These are phyloP conservation scores for Cyphomyrus plagiostoma DNA, from an alignment of 2,113 vertebrate species.

Conservation along the genomic window DNA sequence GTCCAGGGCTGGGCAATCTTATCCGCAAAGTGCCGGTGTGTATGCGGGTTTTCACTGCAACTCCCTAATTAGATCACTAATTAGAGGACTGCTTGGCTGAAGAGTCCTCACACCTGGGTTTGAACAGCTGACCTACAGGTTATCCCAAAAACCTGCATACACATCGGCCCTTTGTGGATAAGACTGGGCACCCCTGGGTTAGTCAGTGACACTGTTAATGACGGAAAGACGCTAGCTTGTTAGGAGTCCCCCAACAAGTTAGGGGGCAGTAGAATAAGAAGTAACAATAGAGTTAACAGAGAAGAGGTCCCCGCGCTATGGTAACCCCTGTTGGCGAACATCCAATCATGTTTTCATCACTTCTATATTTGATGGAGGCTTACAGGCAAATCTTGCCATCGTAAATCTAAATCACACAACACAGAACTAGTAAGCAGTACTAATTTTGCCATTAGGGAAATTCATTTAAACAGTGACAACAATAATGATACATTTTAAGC, in stretches of 20 bases:
- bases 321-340: background rate
- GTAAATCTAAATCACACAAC: background rate
- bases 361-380: background rate
- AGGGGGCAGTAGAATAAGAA: background rate
- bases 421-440: background rate
- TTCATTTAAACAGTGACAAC: background rate
- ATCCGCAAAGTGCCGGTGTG: too few relatives aligned
- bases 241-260: background rate
- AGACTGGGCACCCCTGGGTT: too few relatives aligned
- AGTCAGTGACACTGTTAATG: background rate
- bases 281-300: background rate
- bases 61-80: too few relatives aligned
- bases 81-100: too few relatives aligned
- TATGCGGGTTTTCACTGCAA: too few relatives aligned
- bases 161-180: too few relatives aligned
- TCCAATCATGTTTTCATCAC: background rate
- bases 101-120: too few relatives aligned
- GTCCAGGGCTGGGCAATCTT: too few relatives aligned
- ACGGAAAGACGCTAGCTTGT: background rate
- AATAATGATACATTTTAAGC: background rate
- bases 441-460: background rate
- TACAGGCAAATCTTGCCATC: background rate
- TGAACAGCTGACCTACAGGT: too few relatives aligned
- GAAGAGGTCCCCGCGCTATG: background rate
- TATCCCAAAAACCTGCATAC: too few relatives aligned